Evolutionary conservation across 1,140 invertebrate genomes (phyloP).

Genomic region (Drosophila persimilis): DNA sequence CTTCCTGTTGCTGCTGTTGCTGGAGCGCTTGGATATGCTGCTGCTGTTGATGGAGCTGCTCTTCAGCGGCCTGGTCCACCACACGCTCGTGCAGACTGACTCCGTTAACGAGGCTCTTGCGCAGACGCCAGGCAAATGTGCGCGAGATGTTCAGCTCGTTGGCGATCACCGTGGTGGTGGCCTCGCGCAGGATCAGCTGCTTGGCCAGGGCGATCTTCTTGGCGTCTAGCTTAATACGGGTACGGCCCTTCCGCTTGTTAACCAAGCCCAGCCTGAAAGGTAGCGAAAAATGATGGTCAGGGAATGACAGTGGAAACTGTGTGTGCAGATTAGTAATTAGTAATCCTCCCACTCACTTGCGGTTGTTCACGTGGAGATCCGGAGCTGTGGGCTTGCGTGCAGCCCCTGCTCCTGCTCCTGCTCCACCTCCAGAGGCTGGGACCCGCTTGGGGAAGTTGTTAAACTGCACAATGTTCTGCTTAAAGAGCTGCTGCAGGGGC

Average conservation of each 20-base stretch:
- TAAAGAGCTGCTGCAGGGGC: constrained; percentile 80
- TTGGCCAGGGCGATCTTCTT: constrained; percentile 80
- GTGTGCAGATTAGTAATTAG: not conserved
- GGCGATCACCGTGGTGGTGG: constrained; percentile 79
- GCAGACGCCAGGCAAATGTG: constrained; percentile 79
- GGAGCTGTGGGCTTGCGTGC: constrained; percentile 54
- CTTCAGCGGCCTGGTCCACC: constrained; percentile 65
- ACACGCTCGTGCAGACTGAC: constrained; percentile 78
- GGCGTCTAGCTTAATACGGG: constrained; percentile 80
- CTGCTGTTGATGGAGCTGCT: constrained; percentile 49
- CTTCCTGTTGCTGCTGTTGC: constrained; percentile 1
- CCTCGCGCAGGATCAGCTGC: constrained; percentile 76
- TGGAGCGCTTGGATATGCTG: constrained; percentile 30
- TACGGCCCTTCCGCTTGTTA: constrained; percentile 78
- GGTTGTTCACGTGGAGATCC: constrained; percentile 71
- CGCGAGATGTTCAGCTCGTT: constrained; percentile 80
- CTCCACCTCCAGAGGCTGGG: constrained; percentile 1
- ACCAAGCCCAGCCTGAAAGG: constrained; percentile 56
- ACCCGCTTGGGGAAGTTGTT: constrained; percentile 79
- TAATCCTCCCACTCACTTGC: constrained; percentile 59
- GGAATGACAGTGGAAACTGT: not conserved
- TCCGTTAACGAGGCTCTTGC: constrained; percentile 79
- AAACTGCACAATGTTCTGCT: constrained; percentile 80
- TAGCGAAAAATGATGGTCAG: too few relatives aligned
- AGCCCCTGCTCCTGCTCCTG: not conserved